Conservation (phyloP, 1,140 invertebrate genomes). For the Mercenaria mercenaria region DNA sequence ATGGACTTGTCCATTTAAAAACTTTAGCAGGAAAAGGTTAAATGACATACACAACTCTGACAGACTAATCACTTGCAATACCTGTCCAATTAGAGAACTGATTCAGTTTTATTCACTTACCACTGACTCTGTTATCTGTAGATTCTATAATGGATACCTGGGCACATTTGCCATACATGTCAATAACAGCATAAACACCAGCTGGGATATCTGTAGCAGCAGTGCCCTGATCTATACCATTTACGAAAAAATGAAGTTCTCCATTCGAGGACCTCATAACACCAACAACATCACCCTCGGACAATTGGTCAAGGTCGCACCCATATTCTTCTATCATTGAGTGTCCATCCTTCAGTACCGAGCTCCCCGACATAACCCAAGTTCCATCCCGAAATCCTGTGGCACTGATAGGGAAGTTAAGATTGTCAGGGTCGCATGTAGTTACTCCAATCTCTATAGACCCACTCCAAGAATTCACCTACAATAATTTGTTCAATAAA, state of each 20-base stretch:
- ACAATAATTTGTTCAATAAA: no score
- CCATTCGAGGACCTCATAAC: constrained; percentile 87
- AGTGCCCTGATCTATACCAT: constrained; percentile 94
- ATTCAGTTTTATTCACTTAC: neutral
- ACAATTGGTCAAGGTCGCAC: constrained; percentile 91
- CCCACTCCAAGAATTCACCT: constrained; percentile 92
- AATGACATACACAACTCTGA: no score
- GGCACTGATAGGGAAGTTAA: constrained; percentile 93
- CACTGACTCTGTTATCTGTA: constrained; percentile 61
- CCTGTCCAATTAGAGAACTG: no score
- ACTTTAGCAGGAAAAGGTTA: no score
- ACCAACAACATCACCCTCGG: constrained; percentile 92
- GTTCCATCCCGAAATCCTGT: constrained; percentile 94
- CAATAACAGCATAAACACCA: constrained; percentile 94
- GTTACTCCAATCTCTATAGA: constrained; percentile 97
- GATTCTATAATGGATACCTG: constrained; percentile 90
- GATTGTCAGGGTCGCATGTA: constrained; percentile 92
- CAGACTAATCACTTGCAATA: no score
- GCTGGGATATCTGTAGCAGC: constrained; percentile 92
- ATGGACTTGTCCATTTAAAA: no score
- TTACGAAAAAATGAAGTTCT: constrained; percentile 95
- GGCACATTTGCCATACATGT: constrained; percentile 97
- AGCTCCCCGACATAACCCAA: constrained; percentile 96
- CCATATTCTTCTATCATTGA: constrained; percentile 94
- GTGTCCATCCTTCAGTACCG: constrained; percentile 94